These are phyloP conservation scores for Pangasius mekongensis DNA, from an alignment of 2,797 vertebrate species.

Conservation along the genomic window DNA sequence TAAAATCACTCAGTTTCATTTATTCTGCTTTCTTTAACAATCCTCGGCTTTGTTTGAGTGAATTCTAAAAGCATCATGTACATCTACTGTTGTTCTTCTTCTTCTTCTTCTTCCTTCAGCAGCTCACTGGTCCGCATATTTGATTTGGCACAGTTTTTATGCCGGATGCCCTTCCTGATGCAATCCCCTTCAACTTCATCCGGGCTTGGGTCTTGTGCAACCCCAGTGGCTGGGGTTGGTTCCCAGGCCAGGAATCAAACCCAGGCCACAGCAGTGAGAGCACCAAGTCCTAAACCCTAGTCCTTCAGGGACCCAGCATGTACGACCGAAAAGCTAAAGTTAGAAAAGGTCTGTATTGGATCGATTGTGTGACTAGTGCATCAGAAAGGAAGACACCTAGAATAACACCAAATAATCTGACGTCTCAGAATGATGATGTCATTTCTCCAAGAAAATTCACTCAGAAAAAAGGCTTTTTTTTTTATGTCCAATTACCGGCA, in stretches of 20 bases:
- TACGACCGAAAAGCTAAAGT: conserved; percentile 47
- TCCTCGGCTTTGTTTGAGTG: neutral
- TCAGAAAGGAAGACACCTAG: conserved; percentile 24
- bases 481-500: conserved; percentile 52
- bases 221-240: no score
- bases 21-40: neutral
- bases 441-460: conserved; percentile 49
- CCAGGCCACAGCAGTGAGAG: no score
- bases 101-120: no score
- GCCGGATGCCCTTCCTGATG: no score
- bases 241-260: no score
- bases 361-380: conserved; percentile 53
- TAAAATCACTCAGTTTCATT: neutral
- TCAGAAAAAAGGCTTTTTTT: conserved; percentile 31
- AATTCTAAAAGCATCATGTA: conserved; percentile 13
- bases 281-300: no score
- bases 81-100: conserved; percentile 6
- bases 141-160: no score
- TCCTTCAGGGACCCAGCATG: no score
- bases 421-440: conserved; percentile 52
- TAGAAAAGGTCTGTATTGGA: conserved; percentile 48
- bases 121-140: no score
- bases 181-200: no score
- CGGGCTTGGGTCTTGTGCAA: no score
- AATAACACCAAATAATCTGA: conserved; percentile 43